These are phyloP conservation scores for Gasterosteus nipponicus DNA, from an alignment of 2,113 vertebrate genomes.

Conservation along the genomic window DNA sequence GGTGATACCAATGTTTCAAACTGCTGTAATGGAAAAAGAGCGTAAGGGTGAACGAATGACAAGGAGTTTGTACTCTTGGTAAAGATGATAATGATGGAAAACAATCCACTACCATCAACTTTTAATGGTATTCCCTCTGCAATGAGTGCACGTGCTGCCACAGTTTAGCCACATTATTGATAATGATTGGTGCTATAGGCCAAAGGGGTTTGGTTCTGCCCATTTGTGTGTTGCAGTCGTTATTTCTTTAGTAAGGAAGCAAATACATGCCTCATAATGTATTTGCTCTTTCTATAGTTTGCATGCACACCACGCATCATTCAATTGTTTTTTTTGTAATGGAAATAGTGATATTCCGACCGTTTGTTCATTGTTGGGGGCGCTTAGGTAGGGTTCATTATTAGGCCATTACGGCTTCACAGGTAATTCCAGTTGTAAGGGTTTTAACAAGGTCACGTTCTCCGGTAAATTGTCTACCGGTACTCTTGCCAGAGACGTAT, in stretches of 20 bases:
- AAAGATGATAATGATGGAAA: background rate
- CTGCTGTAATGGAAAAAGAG: background rate
- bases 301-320: background rate
- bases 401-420: background rate
- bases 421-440: background rate
- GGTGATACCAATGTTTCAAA: slow-evolving; percentile 4
- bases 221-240: background rate
- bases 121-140: background rate
- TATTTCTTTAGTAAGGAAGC: background rate
- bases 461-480: background rate
- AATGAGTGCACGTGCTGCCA: slow-evolving; percentile 3
- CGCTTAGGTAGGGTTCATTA: background rate
- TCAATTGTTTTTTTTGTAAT: background rate
- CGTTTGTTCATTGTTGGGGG: background rate
- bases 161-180: background rate
- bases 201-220: background rate
- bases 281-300: slow-evolving; percentile 2
- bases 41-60: background rate
- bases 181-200: background rate
- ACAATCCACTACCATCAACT: background rate
- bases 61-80: no score
- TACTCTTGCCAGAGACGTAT: slow-evolving; percentile 10
- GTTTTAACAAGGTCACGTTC: background rate
- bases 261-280: background rate
- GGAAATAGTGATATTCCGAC: background rate